Percentiles rank a stretch among this genome's conserved stretches.
Conservation (phyloP, 2,113 vertebrate genomes). For the Pithys albifrons region DNA sequence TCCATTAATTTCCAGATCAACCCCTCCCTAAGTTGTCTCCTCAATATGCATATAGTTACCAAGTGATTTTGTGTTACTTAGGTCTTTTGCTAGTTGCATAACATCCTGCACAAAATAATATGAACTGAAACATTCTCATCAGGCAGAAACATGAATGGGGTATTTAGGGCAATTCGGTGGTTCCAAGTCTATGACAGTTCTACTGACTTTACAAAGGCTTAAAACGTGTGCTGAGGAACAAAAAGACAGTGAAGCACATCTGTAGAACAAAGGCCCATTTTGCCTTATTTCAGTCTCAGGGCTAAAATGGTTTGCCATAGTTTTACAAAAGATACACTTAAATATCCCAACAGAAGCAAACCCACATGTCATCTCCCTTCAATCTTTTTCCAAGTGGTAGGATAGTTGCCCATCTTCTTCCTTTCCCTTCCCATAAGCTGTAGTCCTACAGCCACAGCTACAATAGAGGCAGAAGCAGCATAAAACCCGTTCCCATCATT, state of each 20-base stretch:
- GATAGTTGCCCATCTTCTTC: not conserved
- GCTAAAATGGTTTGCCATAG: not conserved
- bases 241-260: not conserved
- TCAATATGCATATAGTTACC: not conserved
- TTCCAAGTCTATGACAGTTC: not conserved
- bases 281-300: not conserved
- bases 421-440: not conserved
- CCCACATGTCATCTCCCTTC: rapidly evolving
- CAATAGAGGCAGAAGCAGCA: not conserved
- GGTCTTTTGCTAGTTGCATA: not conserved
- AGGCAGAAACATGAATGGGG: not conserved
- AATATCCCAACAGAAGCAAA: not conserved
- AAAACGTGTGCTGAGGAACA: not conserved
- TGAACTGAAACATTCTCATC: not conserved
- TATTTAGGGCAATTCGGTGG: not conserved
- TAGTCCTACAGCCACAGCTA: not conserved
- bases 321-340: not conserved
- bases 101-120: not conserved
- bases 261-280: not conserved
- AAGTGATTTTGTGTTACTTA: not conserved
- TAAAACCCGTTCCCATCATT: rapidly evolving
- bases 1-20: not conserved
- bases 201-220: not conserved
- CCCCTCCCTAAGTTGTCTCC: not conserved
- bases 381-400: not conserved